Percentiles rank a stretch among this genome's conserved stretches.
Evolutionary conservation across 2,113 vertebrate species (phyloP).

Genomic region (Procavia capensis): DNA sequence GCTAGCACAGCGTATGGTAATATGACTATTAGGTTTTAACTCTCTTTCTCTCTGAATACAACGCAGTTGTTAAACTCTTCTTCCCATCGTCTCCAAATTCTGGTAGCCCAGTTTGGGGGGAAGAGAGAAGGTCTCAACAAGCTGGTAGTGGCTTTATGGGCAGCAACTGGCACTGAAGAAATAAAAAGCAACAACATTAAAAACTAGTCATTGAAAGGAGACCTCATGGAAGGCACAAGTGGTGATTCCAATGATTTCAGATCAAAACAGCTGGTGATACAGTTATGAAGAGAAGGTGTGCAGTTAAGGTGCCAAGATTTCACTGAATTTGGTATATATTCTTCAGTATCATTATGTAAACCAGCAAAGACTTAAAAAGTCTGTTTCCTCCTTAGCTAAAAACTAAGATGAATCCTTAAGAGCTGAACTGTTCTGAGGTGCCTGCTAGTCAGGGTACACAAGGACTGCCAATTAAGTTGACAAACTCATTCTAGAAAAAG

Average conservation of each 20-base stretch:
- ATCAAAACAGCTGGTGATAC: neutral
- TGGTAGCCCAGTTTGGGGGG: neutral
- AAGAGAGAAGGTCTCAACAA: neutral
- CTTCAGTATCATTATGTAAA: neutral
- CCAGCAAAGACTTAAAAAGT: neutral
- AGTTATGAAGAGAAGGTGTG: neutral
- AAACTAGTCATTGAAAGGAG: neutral
- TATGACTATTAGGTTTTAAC: constrained; percentile 72
- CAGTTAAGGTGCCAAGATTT: neutral
- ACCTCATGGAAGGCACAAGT: neutral
- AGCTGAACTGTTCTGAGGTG: neutral
- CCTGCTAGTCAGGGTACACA: accelerated
- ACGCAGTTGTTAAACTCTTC: constrained; percentile 47
- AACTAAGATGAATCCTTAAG: neutral
- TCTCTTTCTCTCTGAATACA: constrained; percentile 66
- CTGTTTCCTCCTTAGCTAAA: neutral
- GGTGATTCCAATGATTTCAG: neutral
- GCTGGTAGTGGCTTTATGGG: neutral
- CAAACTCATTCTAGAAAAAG: no score
- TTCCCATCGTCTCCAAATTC: constrained; percentile 39
- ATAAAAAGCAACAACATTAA: neutral
- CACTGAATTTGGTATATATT: neutral
- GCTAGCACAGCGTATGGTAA: constrained; percentile 75
- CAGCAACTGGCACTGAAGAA: neutral
- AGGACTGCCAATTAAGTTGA: no score